Evolutionary conservation across 2,888 invertebrate species (phyloP).

Genomic region (Tricholauxania praeusta): DNA sequence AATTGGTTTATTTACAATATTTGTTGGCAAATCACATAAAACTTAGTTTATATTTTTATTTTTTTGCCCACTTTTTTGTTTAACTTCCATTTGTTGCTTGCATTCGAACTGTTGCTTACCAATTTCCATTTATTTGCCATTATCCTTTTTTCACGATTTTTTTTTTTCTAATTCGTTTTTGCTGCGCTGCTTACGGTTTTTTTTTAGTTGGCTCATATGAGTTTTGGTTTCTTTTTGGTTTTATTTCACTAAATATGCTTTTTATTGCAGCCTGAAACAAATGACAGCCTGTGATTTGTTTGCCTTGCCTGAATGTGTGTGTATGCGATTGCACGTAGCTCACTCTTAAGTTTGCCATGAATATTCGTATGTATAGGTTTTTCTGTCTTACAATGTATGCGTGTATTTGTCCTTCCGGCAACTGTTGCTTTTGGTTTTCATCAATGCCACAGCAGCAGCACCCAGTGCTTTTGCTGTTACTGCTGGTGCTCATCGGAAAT

Average conservation of each 20-base stretch:
- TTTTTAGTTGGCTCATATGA: not conserved
- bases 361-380: not conserved
- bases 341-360: not conserved
- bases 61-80: not conserved
- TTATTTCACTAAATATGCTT: constrained; percentile 7
- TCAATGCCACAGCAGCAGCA: not conserved
- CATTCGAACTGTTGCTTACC: constrained; percentile 31
- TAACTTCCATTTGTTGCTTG: constrained; percentile 1
- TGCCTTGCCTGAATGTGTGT: not conserved
- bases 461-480: not conserved
- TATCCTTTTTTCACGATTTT: constrained; percentile 6
- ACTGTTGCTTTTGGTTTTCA: constrained; percentile 30
- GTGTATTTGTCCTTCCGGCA: constrained; percentile 29
- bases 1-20: constrained; percentile 25
- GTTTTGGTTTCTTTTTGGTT: not conserved
- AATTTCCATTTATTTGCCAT: constrained; percentile 36
- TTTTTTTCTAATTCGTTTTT: not conserved
- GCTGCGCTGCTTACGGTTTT: not conserved
- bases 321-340: too few relatives aligned
- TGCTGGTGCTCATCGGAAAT: constrained; percentile 25
- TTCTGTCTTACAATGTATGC: not conserved
- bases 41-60: not conserved
- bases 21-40: constrained; percentile 1
- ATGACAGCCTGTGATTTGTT: constrained; percentile 31
- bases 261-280: constrained; percentile 24